Conservation (phyloP, 1,140 invertebrate genomes). For the Drosophila truncata region DNA sequence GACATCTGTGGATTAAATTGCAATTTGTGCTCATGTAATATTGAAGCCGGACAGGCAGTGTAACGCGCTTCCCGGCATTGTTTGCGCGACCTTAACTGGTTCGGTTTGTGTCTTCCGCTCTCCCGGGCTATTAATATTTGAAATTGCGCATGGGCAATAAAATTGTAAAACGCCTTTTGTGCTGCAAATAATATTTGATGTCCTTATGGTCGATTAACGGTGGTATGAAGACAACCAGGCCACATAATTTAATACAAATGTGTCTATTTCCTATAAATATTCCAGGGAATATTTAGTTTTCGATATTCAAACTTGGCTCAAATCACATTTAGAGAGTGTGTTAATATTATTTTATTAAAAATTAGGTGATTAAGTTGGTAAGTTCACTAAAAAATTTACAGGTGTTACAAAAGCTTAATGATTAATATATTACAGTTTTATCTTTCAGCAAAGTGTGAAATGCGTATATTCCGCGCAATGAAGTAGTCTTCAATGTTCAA, state of each 20-base stretch:
- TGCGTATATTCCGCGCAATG: conserved; percentile 51
- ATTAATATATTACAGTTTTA: not conserved
- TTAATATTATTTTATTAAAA: no score
- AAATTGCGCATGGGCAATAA: conserved; percentile 76
- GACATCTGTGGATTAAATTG: conserved; percentile 86
- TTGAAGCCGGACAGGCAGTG: conserved; percentile 58
- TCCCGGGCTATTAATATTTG: conserved; percentile 71
- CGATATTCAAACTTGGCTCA: no score
- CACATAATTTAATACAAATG: conserved; percentile 7
- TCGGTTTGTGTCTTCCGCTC: conserved; percentile 24
- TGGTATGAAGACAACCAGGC: not conserved
- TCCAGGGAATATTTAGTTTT: no score
- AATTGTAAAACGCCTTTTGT: conserved; percentile 68
- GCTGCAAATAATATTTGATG: conserved; percentile 67
- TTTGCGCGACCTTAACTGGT: conserved; percentile 53
- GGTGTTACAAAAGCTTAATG: not conserved
- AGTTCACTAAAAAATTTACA: not conserved
- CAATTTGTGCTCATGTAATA: conserved; percentile 85
- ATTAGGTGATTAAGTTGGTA: no score
- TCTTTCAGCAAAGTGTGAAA: not conserved
- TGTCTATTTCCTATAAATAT: not conserved
- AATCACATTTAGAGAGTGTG: no score
- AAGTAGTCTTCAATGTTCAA: conserved; percentile 71
- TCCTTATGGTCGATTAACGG: conserved; percentile 78
- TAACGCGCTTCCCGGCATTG: conserved; percentile 48